Evolutionary conservation across 2,797 vertebrate species (phyloP).

Genomic region (Echiichthys vipera): DNA sequence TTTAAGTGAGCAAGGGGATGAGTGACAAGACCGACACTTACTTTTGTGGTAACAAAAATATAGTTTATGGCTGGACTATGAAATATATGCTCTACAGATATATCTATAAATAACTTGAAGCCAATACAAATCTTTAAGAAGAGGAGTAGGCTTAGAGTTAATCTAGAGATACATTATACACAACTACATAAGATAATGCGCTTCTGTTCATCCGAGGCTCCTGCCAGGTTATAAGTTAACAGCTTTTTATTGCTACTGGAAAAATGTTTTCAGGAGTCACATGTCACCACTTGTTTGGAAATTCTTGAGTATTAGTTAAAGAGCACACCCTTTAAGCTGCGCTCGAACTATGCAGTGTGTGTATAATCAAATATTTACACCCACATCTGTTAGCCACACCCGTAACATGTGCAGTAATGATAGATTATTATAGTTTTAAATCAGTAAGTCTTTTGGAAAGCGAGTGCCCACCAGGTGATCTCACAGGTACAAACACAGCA

Average conservation of each 20-base stretch:
- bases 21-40: not conserved
- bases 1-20: not conserved
- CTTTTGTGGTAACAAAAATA: too few species aligned
- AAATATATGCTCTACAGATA: too few species aligned
- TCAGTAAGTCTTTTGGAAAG: slow-evolving; percentile 2
- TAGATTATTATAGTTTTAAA: not conserved
- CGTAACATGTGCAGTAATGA: slow-evolving; percentile 3
- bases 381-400: slow-evolving; percentile 28
- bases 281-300: slow-evolving; percentile 40
- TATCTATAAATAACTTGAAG: not conserved
- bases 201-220: not conserved
- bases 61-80: too few species aligned
- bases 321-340: slow-evolving; percentile 30
- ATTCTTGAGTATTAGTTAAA: slow-evolving; percentile 12
- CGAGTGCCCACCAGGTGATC: not conserved
- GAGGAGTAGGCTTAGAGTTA: not conserved
- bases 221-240: not conserved
- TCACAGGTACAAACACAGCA: not conserved
- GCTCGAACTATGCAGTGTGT: not conserved
- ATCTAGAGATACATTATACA: not conserved
- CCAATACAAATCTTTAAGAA: not conserved
- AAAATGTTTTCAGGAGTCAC: slow-evolving; percentile 6
- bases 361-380: slow-evolving; percentile 15
- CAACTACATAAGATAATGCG: not conserved
- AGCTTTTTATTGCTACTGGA: not conserved